Evolutionary conservation across 30 jellyfish, hydroid and myxozoan species (phyloP), one percentile per base, ranked within the genome.

Genomic region (Haliclystus octoradiatus): DNA sequence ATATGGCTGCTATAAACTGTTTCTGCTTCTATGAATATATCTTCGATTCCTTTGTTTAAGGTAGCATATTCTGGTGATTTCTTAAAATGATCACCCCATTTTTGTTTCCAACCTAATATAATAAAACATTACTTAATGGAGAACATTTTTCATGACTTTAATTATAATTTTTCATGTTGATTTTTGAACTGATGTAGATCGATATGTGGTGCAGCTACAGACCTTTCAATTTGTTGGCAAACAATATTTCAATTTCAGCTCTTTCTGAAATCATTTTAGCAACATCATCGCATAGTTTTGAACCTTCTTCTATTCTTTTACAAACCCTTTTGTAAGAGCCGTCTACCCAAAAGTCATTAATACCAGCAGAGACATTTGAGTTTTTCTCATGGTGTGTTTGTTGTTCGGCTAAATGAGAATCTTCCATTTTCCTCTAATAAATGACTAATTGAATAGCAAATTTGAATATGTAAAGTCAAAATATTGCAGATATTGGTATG

Each of bases 171-270:
- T 7, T 25, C 49, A 3, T 1, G 19, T 34, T 19, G 1, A 34
- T 69, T 19, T 26, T 12, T 3, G 31, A 22, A 9, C 9, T 13
- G 63, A 12, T 25, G 27, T 25, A 63, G 3, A 63, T 26, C 12
- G 63, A n/a, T 31, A 3, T 31, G 69, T 2, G 19, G 40, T 12
- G 5, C 26, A 4, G 1, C 2, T 2, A 7, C 5, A 1, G 63
- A 85, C 96, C 94, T 79, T 85, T 85, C 52, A 85, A 85, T 63
- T 85, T 85, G 74, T 73, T 78, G 14, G 93, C 96, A 72, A 78
- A 85, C 22, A 85, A 33, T 49, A 73, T 78, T 63, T 85, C 96
- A 13, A 85, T 85, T 52, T 77, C 96, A 29, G 93, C 90, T 64
- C 96, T 78, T 46, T 85, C 96, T 0, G 72, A 72, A 62, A 85